Conservation (phyloP, 2,888 invertebrate species). For the Steinernema carpocapsae region DNA sequence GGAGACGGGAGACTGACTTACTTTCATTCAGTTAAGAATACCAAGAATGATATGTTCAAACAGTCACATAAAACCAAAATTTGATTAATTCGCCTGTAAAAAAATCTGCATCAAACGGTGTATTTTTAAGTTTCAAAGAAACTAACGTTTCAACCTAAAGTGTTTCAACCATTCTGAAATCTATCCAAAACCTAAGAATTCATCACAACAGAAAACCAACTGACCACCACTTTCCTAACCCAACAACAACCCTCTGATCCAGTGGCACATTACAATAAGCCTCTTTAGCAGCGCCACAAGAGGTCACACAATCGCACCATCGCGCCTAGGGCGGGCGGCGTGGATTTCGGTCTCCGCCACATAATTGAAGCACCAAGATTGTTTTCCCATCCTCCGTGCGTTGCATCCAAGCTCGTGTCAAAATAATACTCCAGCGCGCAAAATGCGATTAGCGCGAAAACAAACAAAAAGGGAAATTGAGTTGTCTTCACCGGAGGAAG, state of each 20-base stretch:
- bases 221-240: not conserved
- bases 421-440: not conserved
- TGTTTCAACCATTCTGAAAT: no score
- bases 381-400: slow-evolving; percentile 8
- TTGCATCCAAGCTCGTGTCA: not conserved
- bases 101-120: no score
- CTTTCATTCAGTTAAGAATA: no score
- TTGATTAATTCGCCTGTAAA: no score
- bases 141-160: no score
- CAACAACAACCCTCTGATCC: not conserved
- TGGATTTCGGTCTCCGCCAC: not conserved
- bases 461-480: slow-evolving; percentile 33
- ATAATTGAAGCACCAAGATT: slow-evolving; percentile 2
- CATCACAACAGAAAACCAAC: no score
- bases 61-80: no score
- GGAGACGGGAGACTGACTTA: no score
- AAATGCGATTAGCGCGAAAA: slow-evolving; percentile 27
- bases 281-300: slow-evolving; percentile 4
- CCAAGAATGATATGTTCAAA: no score
- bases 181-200: no score
- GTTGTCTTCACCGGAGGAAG: not conserved
- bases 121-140: no score
- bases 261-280: slow-evolving; percentile 23
- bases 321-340: not conserved
- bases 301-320: slow-evolving; percentile 28